phyloP scores from a whole-genome alignment of 1,140 invertebrate species.

The Macrobrachium nipponense region DNA sequence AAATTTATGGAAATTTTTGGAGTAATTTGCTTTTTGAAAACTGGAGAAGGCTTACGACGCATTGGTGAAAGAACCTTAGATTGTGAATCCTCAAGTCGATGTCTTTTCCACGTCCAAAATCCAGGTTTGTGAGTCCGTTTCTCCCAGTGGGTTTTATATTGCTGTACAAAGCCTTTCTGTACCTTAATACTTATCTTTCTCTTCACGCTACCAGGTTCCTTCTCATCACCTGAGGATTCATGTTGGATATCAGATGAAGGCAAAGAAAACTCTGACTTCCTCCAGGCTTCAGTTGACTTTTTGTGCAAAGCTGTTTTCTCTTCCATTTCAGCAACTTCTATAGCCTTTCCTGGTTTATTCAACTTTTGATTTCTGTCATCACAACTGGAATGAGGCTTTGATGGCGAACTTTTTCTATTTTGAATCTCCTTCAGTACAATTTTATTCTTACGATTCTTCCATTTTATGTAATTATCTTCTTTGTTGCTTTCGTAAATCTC shows the following conservation, averaged over 20 bases:
- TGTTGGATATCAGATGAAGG: background rate
- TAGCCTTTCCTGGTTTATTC: too few species aligned
- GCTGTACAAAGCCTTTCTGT: constrained; percentile 35
- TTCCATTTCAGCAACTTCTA: background rate
- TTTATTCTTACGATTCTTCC: constrained; percentile 23
- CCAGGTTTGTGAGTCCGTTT: constrained; percentile 5
- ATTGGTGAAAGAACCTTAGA: background rate
- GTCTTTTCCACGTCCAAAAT: constrained; percentile 50
- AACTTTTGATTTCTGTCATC: too few species aligned
- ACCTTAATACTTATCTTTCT: constrained; percentile 40
- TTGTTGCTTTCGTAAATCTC: background rate
- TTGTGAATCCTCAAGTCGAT: background rate
- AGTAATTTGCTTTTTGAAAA: background rate
- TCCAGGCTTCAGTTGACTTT: background rate
- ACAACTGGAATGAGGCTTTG: background rate
- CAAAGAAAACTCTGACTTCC: background rate
- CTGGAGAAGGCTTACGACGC: constrained; percentile 1
- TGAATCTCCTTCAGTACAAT: background rate
- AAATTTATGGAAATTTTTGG: background rate
- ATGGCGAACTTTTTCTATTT: background rate
- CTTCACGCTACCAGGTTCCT: background rate
- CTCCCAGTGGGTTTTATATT: constrained; percentile 41
- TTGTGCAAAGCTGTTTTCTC: background rate
- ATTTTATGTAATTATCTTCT: constrained; percentile 29
- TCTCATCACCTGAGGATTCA: constrained; percentile 7